phyloP scores from a whole-genome alignment of 1,140 invertebrate genomes.

The Teleogryllus occipitalis region DNA sequence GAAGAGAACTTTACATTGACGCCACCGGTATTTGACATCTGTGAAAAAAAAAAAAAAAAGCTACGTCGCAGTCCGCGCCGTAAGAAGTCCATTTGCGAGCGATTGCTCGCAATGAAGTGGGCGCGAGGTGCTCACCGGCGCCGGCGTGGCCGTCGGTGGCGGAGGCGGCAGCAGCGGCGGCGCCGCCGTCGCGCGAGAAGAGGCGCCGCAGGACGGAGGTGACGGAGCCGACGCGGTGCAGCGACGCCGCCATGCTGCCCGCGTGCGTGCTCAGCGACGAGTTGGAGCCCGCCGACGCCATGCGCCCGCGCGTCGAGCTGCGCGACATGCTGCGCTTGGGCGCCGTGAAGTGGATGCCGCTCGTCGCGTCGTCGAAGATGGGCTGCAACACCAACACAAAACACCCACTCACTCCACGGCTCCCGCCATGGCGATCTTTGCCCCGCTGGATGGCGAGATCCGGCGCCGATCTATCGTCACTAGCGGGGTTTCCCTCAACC shows the following conservation, averaged over 20 bases:
- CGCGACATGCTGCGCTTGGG: conserved; percentile 25
- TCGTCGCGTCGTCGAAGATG: conserved; percentile 47
- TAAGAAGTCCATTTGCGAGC: too few species aligned
- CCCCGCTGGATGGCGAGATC: too few species aligned
- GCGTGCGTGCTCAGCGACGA: conserved; percentile 38
- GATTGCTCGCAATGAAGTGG: too few species aligned
- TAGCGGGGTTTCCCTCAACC: too few species aligned
- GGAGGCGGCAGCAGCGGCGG: conserved; percentile 26
- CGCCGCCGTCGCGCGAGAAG: conserved; percentile 60
- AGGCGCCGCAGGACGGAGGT: conserved; percentile 65
- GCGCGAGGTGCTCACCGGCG: too few species aligned
- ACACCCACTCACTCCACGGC: too few species aligned
- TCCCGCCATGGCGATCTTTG: too few species aligned
- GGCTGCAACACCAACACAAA: neutral
- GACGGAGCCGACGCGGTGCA: conserved; percentile 58
- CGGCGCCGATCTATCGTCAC: too few species aligned
- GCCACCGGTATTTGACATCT: too few species aligned
- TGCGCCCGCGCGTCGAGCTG: conserved; percentile 27
- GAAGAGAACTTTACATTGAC: too few species aligned
- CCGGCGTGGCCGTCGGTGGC: neutral
- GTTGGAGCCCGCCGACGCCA: conserved; percentile 32
- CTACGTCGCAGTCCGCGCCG: too few species aligned
- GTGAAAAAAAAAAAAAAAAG: too few species aligned
- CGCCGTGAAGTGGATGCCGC: conserved; percentile 63
- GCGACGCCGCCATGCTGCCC: conserved; percentile 40